Base-by-base conservation (phyloP, 37 sponge, comb jelly and placozoan genomes). In the Halichondria panicea region DNA sequence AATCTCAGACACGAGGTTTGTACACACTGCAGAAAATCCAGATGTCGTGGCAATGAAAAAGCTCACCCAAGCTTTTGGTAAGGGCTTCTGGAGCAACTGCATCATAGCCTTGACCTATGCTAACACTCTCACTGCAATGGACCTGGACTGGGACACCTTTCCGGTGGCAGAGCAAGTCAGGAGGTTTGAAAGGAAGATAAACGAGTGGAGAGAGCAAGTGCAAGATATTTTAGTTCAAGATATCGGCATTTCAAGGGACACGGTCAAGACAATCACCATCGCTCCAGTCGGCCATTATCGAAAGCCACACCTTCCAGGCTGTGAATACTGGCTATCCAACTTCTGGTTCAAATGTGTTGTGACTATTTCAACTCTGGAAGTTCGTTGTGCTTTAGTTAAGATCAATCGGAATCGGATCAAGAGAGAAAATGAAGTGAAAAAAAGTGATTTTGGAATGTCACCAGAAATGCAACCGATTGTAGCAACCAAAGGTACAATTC, bases 91-190 rank as follows among this genome's bases (percentile, higher is more conserved):
- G 71, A 48, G 33, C 3, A 43, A 44, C 21, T 18, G 55, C 5
- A 53, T 71, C 8, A 37, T 71, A 7, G 55, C 30, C 27, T n/a
- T 71, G 34, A 71, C 71, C 11, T 53, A 22, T 71, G 55, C 55
- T 12, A 71, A 71, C 18, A 3, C 38, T 8, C 39, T 40, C 6
- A 40, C 33, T 18, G 36, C 9, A 27, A 27, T 33, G 65, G 37
- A 63, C 37, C 37, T 40, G 18, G 4, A 18, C 8, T 8, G 7
- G 28, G 11, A 63, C 3, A 7, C 33, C 8, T 38, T 63, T 37
- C 18, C 34, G 13, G 19, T 40, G 4, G 38, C 9, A 6, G 28
- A 63, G 36, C 33, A 63, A 30, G 37, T 38, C 39, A 40, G 37
- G 38, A 38, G 33, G 7, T 63, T 63, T 19, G 15, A 18, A 6